Conservation (phyloP, 2,797 vertebrate species). For the Diceros bicornis region DNA sequence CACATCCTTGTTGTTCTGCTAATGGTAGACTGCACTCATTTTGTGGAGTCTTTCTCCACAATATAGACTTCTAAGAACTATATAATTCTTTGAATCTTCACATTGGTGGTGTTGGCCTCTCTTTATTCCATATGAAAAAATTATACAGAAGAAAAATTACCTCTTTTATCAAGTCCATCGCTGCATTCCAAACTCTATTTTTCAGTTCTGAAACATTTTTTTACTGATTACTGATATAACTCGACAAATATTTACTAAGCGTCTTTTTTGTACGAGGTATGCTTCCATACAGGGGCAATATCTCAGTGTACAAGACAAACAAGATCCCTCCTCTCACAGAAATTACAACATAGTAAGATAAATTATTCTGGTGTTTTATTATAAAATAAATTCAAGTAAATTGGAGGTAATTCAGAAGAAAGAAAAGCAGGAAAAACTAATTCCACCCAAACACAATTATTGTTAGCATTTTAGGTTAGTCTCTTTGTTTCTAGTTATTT, state of each 20-base stretch:
- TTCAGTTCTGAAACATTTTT: neutral
- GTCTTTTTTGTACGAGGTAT: neutral
- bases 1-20: neutral
- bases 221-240: neutral
- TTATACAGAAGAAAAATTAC: neutral
- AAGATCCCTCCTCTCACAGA: neutral
- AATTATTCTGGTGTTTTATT: constrained; percentile 11
- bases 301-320: neutral
- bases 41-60: neutral
- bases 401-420: neutral
- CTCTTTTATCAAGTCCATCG: neutral
- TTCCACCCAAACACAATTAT: neutral
- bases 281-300: neutral
- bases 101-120: neutral
- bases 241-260: neutral
- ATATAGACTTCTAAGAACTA: neutral
- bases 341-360: neutral
- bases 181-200: neutral
- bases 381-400: neutral
- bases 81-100: neutral
- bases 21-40: neutral
- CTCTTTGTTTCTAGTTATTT: neutral
- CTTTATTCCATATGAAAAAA: neutral
- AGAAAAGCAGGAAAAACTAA: constrained; percentile 1
- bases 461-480: neutral